These are phyloP conservation scores for Oxycera nigricornis DNA, from an alignment of 2,888 invertebrate genomes.

Conservation along the genomic window DNA sequence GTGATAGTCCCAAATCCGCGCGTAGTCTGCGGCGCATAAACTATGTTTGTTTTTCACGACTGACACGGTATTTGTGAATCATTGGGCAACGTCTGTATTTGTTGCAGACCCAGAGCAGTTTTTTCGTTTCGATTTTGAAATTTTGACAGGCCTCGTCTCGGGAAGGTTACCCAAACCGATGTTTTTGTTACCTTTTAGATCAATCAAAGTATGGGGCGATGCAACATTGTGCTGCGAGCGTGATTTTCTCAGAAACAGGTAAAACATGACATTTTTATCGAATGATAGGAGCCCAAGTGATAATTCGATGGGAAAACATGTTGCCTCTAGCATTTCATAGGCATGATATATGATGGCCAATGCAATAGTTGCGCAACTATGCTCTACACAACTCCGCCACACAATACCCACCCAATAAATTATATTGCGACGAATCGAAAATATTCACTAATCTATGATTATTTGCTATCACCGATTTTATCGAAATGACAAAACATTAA, in stretches of 20 bases:
- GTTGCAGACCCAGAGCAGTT: neutral
- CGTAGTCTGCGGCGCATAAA: neutral
- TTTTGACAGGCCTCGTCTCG: neutral
- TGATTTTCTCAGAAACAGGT: neutral
- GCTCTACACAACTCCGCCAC: too few species aligned
- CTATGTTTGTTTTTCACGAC: slow-evolving; percentile 19
- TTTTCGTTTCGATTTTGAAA: neutral
- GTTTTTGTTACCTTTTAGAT: neutral
- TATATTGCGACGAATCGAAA: too few species aligned
- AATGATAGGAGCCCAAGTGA: too few species aligned
- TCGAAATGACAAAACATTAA: too few species aligned
- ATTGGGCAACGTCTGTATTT: neutral
- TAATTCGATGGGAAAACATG: too few species aligned
- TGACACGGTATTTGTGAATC: slow-evolving; percentile 15
- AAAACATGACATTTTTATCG: too few species aligned
- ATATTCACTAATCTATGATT: too few species aligned
- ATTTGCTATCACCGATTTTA: too few species aligned
- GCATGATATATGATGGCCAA: too few species aligned
- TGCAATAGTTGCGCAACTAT: too few species aligned
- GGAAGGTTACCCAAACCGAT: slow-evolving; percentile 1
- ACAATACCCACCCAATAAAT: too few species aligned
- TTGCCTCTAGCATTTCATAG: too few species aligned
- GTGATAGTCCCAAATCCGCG: slow-evolving; percentile 10
- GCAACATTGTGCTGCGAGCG: neutral
- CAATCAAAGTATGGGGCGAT: slow-evolving; percentile 18